Base-by-base conservation (phyloP, 2,113 vertebrate species). In the Albula goreensis region DNA sequence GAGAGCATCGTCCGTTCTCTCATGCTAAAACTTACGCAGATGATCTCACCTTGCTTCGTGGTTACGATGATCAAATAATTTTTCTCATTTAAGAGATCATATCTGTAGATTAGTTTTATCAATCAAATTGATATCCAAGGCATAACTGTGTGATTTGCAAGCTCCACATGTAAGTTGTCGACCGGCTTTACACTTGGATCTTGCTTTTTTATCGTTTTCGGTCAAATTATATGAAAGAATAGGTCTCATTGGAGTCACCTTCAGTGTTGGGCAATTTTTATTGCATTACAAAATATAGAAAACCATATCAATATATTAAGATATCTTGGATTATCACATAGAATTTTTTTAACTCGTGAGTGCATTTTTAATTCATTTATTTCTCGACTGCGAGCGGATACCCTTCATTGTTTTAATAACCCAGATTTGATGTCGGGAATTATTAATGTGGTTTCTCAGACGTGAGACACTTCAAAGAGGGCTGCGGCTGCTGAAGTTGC, bases 371-470 rank as follows among this genome's bases (percentile, higher is more conserved):
- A 83, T 88, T 78, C 78, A 85, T 89, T 86, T 83, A 41, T 87
- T 87, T 63, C 83, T 85, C 57, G 17, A 85, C n/a, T 77, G 41
- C 48, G 79, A 87, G 85, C 80, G 49, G 84, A 80, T 78, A 31
- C 60, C 66, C 63, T 66, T 85, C 87, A 82, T 85, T 85, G 78
- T 89, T 83, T 85, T 85, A 57, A 85, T 89, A 88, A 90, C 86
- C 84, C 81, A 84, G 50, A 80, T 89, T 81, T 89, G 80, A 90
- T 86, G 63, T 88, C 85, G 81, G 57, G 89, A 91, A 92, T 88
- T 90, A 88, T 92, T 89, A 86, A 90, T 91, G 87, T 7, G 53
- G 83, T 84, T 87, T 84, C 86, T 87, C 79, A 82, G 86, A 86
- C 88, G 53, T 84, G 80, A 87, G 79, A 82, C 77, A 85, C 89